These are phyloP conservation scores for Arvicola amphibius DNA, from an alignment of 2,797 vertebrate genomes.

Conservation along the genomic window DNA sequence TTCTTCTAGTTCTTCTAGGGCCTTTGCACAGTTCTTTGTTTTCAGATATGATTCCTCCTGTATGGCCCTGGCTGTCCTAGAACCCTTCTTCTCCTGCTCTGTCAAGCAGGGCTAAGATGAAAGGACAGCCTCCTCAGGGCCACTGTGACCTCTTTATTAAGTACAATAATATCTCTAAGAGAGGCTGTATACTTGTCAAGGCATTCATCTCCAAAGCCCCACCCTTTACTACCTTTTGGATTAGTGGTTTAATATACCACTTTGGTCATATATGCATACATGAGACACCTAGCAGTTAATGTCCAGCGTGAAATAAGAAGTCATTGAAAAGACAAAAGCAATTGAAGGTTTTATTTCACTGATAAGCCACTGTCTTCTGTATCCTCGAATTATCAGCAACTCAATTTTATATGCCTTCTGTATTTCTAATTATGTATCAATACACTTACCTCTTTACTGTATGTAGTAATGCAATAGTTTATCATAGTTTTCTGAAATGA, in stretches of 20 bases:
- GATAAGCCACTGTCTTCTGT: not conserved
- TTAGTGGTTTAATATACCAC: not conserved
- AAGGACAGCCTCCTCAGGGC: not conserved
- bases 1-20: not conserved
- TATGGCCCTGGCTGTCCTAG: not conserved
- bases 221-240: not conserved
- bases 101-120: too few relatives aligned
- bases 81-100: not conserved
- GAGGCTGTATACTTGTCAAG: not conserved
- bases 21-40: not conserved
- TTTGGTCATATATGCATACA: not conserved
- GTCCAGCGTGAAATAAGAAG: not conserved
- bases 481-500: not conserved
- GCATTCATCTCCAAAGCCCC: not conserved
- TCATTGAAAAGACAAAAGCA: not conserved
- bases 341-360: not conserved
- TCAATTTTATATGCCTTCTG: not conserved
- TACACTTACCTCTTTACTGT: not conserved
- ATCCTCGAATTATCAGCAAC: not conserved
- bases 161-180: not conserved
- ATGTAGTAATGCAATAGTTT: not conserved
- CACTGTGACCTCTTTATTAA: not conserved
- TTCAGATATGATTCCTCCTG: not conserved
- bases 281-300: not conserved
- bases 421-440: not conserved